phyloP scores from a whole-genome alignment of 64 coral and sea anemone species.

The Acropora tenuis region DNA sequence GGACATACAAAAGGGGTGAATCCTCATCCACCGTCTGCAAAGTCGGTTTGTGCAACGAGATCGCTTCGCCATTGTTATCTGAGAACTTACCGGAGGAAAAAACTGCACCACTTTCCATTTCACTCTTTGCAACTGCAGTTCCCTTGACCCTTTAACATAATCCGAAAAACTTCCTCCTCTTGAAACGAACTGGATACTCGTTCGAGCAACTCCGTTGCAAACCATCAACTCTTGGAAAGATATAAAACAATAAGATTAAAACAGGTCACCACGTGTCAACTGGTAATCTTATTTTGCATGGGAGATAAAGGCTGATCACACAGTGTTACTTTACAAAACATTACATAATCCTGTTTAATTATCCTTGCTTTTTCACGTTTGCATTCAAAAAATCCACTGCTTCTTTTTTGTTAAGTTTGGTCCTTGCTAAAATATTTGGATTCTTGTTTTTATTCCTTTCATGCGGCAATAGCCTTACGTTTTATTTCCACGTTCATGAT shows the following conservation, averaged over 20 bases:
- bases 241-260: background rate
- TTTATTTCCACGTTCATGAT: too few relatives aligned
- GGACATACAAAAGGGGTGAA: slow-evolving; percentile 4
- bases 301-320: too few relatives aligned
- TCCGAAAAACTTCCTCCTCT: background rate
- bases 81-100: background rate
- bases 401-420: too few relatives aligned
- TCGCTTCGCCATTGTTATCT: slow-evolving; percentile 1
- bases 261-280: background rate
- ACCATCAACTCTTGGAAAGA: background rate
- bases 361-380: too few relatives aligned
- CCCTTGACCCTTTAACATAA: background rate
- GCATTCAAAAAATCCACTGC: too few relatives aligned
- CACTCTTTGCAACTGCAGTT: background rate
- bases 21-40: background rate
- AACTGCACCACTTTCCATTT: slow-evolving; percentile 15
- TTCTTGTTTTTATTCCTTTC: too few relatives aligned
- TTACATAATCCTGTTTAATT: too few relatives aligned
- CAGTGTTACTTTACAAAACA: too few relatives aligned
- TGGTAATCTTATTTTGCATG: background rate
- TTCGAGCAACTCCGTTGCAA: background rate
- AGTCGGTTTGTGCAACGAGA: slow-evolving; percentile 15
- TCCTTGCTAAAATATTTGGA: too few relatives aligned
- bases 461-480: too few relatives aligned
- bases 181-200: background rate